Evolutionary conservation across 2,888 invertebrate genomes (phyloP).

Genomic region (Stenichneumon culpator): DNA sequence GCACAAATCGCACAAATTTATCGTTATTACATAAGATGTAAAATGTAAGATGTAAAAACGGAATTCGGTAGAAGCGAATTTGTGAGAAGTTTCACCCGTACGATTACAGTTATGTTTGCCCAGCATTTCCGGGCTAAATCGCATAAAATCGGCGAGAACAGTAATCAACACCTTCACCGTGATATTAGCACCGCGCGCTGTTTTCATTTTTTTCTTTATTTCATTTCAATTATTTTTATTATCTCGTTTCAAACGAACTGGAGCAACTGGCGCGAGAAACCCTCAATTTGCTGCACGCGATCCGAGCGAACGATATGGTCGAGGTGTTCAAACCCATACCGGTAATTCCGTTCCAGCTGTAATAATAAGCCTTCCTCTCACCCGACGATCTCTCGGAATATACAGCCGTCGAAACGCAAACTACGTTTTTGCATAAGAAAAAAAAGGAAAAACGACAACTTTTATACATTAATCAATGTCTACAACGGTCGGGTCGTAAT

Average conservation of each 20-base stretch:
- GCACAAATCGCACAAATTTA: too few species aligned
- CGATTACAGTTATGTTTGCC: not conserved
- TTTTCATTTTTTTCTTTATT: slow-evolving; percentile 10
- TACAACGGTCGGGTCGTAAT: slow-evolving; percentile 38
- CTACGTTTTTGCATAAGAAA: slow-evolving; percentile 55
- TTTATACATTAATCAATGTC: slow-evolving; percentile 60
- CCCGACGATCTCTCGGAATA: slow-evolving; percentile 26
- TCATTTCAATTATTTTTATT: slow-evolving; percentile 28
- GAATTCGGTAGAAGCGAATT: slow-evolving; percentile 1
- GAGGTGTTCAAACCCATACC: slow-evolving; percentile 38
- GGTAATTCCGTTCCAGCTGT: slow-evolving; percentile 46
- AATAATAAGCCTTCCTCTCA: slow-evolving; percentile 46
- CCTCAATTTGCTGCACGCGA: slow-evolving; percentile 78
- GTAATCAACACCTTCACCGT: slow-evolving; percentile 59
- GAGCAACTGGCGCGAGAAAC: slow-evolving; percentile 64
- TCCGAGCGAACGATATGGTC: slow-evolving; percentile 53
- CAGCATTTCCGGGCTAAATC: slow-evolving; percentile 9
- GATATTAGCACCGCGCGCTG: slow-evolving; percentile 42
- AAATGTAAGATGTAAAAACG: too few species aligned
- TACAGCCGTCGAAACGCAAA: slow-evolving; percentile 42
- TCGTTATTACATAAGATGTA: too few species aligned
- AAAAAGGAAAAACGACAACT: slow-evolving; percentile 13
- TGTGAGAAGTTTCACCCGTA: slow-evolving; percentile 10
- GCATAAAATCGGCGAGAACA: slow-evolving; percentile 24
- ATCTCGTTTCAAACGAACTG: slow-evolving; percentile 44